Percentiles rank a stretch among this genome's conserved stretches.
Conservation (phyloP, 2,113 vertebrate species). For the Ariopsis seemanni region DNA sequence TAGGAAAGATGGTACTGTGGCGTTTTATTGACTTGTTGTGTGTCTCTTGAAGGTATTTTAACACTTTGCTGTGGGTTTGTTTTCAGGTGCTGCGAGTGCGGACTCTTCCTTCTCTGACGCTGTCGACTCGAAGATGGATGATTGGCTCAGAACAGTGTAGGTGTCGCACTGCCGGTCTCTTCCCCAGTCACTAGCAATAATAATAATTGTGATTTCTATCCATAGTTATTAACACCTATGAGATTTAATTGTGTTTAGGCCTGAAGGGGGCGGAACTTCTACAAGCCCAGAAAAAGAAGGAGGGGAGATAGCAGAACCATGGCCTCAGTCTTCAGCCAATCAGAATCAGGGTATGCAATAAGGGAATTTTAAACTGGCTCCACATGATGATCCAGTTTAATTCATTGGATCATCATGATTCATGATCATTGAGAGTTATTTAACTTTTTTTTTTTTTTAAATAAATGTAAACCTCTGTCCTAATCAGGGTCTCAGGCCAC, state of each 20-base stretch:
- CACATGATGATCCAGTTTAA: too few relatives aligned
- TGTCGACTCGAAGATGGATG: conserved; percentile 65
- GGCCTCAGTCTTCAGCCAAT: conserved; percentile 67
- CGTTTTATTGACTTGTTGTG: neutral
- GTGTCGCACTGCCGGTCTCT: conserved; percentile 27
- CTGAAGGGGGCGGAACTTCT: conserved; percentile 17
- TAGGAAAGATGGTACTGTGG: conserved; percentile 80
- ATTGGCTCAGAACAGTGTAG: conserved; percentile 70
- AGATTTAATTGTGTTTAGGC: conserved; percentile 19
- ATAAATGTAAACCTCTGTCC: neutral
- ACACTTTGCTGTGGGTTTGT: neutral
- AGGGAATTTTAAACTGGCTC: neutral
- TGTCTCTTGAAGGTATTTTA: neutral
- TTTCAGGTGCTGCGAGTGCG: conserved; percentile 32
- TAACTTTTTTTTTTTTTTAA: neutral
- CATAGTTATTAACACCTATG: neutral
- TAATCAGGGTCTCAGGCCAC: conserved; percentile 55
- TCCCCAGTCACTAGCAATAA: too few relatives aligned
- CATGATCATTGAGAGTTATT: too few relatives aligned
- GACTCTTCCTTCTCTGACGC: conserved; percentile 50
- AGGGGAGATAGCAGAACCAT: conserved; percentile 64
- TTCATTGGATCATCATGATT: too few relatives aligned
- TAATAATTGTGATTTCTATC: too few relatives aligned
- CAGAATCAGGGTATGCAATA: conserved; percentile 65
- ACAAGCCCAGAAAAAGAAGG: conserved; percentile 69